These are phyloP conservation scores for Syngnathus floridae DNA, from an alignment of 2,113 vertebrate species.

Conservation along the genomic window DNA sequence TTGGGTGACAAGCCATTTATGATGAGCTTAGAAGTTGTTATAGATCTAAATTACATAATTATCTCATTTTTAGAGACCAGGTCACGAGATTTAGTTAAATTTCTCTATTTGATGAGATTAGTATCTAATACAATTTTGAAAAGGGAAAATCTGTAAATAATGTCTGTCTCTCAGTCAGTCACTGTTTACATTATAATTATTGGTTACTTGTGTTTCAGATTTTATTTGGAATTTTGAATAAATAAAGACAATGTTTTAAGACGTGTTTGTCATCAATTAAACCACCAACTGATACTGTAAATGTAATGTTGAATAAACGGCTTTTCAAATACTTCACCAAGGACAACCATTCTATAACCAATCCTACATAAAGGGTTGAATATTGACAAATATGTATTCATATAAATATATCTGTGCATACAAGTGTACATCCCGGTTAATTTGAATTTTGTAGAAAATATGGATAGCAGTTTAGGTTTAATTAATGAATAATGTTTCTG, in stretches of 20 bases:
- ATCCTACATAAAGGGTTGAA: too few species aligned
- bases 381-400: background rate
- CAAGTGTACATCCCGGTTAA: background rate
- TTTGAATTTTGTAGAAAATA: too few species aligned
- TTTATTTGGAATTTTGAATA: background rate
- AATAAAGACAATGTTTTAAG: background rate
- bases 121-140: background rate
- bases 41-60: background rate
- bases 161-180: background rate
- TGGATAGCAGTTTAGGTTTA: too few species aligned
- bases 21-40: background rate
- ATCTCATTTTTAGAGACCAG: background rate
- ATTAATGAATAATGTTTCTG: too few species aligned
- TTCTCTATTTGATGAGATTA: background rate
- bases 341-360: too few species aligned
- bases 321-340: too few species aligned
- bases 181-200: background rate
- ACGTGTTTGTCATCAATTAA: background rate
- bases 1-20: background rate
- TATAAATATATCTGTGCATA: background rate
- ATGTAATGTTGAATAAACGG: too few species aligned
- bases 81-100: background rate
- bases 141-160: background rate
- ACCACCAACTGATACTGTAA: background rate
- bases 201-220: background rate